Evolutionary conservation across 2,888 invertebrate genomes (phyloP), one percentile per base, ranked within the genome.

Genomic region (Acleris holmiana): DNA sequence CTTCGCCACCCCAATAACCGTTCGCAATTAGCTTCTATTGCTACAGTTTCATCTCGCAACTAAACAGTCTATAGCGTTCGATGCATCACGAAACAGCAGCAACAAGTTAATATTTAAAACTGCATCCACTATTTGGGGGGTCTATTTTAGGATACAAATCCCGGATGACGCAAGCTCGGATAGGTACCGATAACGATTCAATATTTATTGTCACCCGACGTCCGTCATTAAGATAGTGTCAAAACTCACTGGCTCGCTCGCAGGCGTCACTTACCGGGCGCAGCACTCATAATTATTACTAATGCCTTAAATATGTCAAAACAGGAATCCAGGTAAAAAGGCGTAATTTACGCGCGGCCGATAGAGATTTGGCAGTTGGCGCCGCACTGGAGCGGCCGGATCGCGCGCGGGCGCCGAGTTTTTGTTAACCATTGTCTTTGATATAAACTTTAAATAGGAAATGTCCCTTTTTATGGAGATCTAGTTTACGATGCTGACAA

Each of bases 281-380:
- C 80, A 86, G 88, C 89, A 90, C 89, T 92, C 92, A 92, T 92
- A 92, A 92, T 92, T 92, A 91, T 92, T 92, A 92, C 91, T 91
- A 92, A 92, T 92, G 88, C 91, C 90, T 92, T 92, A 91, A 91
- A 91, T 92, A 91, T 92, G 92, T 92, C 92, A 92, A 92, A 92
- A 92, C 92, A 92, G 91, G 91, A 89, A 91, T 91, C 90, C 91
- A 92, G 92, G 92, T 92, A 92, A 91, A 91, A 91, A 91, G 90
- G 88, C 89, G 90, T 91, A 91, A 92, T 92, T 91, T 92, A 92
- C 91, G 91, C 90, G 88, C 86, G 89, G 79, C 82, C 86, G 92
- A 92, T 91, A 91, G 86, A 90, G 91, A 89, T 91, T 91, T 92
- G 92, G 92, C 92, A 91, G 91, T 89, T 88, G 91, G 91, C 92